phyloP scores from a whole-genome alignment of 2,113 vertebrate species.

The Hippocampus barbouri region DNA sequence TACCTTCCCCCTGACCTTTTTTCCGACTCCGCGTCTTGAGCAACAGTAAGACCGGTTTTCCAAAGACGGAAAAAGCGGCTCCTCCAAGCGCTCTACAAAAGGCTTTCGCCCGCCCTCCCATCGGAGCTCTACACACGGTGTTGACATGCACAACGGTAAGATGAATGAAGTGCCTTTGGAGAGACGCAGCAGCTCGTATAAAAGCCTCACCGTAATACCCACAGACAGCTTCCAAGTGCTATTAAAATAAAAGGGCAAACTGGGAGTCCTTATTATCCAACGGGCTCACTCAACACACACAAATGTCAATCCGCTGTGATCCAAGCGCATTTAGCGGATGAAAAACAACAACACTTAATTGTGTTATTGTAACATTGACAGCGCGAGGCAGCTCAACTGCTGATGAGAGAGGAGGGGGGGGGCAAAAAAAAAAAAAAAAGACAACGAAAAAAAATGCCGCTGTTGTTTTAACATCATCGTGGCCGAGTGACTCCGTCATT shows the following conservation, averaged over 20 bases:
- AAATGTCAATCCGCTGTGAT: constrained; percentile 13
- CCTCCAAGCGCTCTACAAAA: constrained; percentile 51
- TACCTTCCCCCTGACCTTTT: constrained; percentile 65
- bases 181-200: constrained; percentile 51
- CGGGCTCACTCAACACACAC: background rate
- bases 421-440: no score
- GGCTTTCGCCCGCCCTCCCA: constrained; percentile 56
- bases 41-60: constrained; percentile 45
- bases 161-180: constrained; percentile 63
- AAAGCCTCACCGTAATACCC: constrained; percentile 46
- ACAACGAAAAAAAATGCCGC: no score
- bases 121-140: constrained; percentile 57
- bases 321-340: constrained; percentile 2
- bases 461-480: background rate
- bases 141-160: constrained; percentile 54
- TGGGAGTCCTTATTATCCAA: constrained; percentile 35
- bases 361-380: background rate
- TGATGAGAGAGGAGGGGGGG: background rate
- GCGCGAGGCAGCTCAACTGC: background rate
- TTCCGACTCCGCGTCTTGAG: constrained; percentile 48
- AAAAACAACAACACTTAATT: background rate
- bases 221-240: constrained; percentile 40
- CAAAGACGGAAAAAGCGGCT: constrained; percentile 57
- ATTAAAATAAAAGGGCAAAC: constrained; percentile 47
- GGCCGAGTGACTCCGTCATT: no score